Percentiles rank a stretch among this genome's conserved stretches.
Evolutionary conservation across 2,113 vertebrate species (phyloP).

Genomic region (Eolophus roseicapilla): DNA sequence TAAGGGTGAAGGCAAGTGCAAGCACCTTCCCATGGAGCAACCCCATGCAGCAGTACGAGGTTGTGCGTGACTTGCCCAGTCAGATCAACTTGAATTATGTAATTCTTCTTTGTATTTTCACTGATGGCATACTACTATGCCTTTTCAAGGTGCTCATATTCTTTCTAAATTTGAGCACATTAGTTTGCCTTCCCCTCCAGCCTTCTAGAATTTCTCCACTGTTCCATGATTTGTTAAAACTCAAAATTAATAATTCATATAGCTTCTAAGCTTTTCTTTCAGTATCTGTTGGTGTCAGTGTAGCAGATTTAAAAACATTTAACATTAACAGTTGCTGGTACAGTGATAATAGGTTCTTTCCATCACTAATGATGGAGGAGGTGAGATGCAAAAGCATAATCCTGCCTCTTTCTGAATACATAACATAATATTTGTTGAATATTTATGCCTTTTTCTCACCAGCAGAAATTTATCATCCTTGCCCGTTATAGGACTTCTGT

Average conservation of each 20-base stretch:
- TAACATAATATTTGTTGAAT: constrained; percentile 54
- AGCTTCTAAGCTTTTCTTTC: not conserved
- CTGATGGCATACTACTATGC: not conserved
- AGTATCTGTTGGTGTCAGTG: constrained; percentile 30
- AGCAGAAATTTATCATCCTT: constrained; percentile 41
- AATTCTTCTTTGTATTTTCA: not conserved
- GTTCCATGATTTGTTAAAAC: constrained; percentile 1
- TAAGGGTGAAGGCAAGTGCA: not conserved
- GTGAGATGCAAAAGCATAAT: constrained; percentile 31
- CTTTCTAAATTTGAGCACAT: constrained; percentile 29
- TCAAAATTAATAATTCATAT: constrained; percentile 41
- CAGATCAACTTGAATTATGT: not conserved
- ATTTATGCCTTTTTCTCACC: constrained; percentile 34
- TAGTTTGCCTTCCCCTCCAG: not conserved
- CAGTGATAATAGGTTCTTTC: constrained; percentile 24
- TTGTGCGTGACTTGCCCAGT: not conserved
- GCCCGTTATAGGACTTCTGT: not conserved
- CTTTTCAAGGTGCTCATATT: not conserved
- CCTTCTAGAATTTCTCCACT: constrained; percentile 2
- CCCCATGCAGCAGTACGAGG: not conserved
- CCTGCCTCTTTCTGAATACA: constrained; percentile 30
- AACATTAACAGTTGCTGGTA: constrained; percentile 31
- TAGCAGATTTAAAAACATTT: constrained; percentile 44
- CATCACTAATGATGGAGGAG: constrained; percentile 44
- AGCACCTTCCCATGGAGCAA: not conserved